Evolutionary conservation across 2,113 vertebrate species (phyloP), one percentile per base, ranked within the genome.

Genomic region (Spermophilus dauricus): DNA sequence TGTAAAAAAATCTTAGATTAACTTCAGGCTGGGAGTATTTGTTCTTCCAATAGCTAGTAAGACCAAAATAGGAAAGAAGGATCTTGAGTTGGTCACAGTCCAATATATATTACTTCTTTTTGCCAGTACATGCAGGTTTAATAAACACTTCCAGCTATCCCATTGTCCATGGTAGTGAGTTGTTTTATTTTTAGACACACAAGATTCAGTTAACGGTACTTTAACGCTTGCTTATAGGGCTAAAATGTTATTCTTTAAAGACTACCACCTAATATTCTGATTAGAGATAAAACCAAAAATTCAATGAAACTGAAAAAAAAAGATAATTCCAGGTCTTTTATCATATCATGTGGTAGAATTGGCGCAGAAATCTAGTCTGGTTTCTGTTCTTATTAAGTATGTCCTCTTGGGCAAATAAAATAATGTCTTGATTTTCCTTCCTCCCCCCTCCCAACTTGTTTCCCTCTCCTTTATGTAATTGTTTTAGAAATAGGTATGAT

Each of bases 231-330:
- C 34, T 89, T 48, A 8, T 24, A 72, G 3, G 32, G 34, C 32
- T 81, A 85, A 92, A 77, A 76, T 8, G 7, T 69, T 94, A 67
- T 75, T 93, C 37, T 93, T 88, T 95, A 69, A 89, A 87, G 76
- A 72, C 0, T 53, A 88, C 11, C 13, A 87, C 7, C 28, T 63
- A 83, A 53, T 48, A 48, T 81, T 72, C 73, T 78, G 13, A 48
- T 89, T 32, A 91, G 10, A 17, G 13, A 92, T 92, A 87, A 89
- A 94, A 76, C 1, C 20, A 63, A 87, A 84, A 70, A 80, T 9
- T 58, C 10, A 11, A 69, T 34, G 12, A 77, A 48, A 81, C 7
- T 85, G 39, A 65, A 92, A 84, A 58, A 37, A 12, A 80, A 13
- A n/a, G 14, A 77, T 75, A 26, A 95, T 86, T 70, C n/a, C 0